A percentile compares a stretch with the other conserved stretches of the same genome.
Conservation (phyloP, 2,113 vertebrate species). For the Silurus glanis region DNA sequence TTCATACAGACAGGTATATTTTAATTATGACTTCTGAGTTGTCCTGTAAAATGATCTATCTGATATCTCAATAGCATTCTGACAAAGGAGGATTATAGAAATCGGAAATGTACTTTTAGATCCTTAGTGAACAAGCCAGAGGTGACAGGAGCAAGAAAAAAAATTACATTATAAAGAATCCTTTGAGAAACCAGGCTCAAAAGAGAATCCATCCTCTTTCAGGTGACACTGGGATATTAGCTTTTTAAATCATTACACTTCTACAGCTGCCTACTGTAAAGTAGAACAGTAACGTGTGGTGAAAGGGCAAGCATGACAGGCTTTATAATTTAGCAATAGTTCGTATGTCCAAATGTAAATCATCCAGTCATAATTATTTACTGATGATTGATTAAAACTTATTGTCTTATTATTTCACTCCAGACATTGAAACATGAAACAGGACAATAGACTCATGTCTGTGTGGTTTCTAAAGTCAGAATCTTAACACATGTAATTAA, state of each 20-base stretch:
- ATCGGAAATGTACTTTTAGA: neutral
- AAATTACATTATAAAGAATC: neutral
- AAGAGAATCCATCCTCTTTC: neutral
- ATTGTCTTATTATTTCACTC: neutral
- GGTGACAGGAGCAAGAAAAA: neutral
- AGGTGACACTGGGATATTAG: neutral
- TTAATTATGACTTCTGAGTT: neutral
- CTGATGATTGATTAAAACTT: neutral
- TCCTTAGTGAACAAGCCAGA: neutral
- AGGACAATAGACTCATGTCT: neutral
- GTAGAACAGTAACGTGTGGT: too few species aligned
- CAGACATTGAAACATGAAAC: neutral
- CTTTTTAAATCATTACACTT: neutral
- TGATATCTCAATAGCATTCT: neutral
- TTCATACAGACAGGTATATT: neutral
- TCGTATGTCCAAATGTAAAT: too few species aligned
- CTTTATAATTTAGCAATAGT: too few species aligned
- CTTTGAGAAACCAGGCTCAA: neutral
- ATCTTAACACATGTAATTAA: constrained; percentile 21
- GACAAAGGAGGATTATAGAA: neutral
- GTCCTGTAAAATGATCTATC: neutral
- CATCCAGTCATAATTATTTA: too few species aligned
- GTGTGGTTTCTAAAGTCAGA: neutral
- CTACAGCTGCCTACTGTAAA: neutral
- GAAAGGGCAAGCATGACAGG: too few species aligned